phyloP scores from a whole-genome alignment of 30 jellyfish, hydroid and myxozoan genomes.

The Mastigias papua region DNA sequence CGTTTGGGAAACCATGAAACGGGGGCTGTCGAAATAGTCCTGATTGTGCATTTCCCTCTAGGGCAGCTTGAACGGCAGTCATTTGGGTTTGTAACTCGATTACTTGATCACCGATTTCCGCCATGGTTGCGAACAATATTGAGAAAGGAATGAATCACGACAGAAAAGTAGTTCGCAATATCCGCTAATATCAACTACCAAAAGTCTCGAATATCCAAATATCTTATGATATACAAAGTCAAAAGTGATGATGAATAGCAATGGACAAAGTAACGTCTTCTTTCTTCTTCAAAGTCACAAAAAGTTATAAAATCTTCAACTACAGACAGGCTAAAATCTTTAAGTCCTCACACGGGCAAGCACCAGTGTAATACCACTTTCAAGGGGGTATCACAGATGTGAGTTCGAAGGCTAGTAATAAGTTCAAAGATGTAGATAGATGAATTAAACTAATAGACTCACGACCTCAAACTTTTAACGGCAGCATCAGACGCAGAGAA shows the following conservation, averaged over 20 bases:
- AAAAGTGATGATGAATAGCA: background rate
- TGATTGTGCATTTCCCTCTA: constrained; percentile 20
- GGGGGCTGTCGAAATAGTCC: background rate
- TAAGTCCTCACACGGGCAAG: background rate
- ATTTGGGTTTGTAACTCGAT: constrained; percentile 7
- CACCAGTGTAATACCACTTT: background rate
- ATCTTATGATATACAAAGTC: background rate
- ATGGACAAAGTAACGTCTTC: background rate
- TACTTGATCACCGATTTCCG: constrained; percentile 5
- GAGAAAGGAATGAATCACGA: background rate
- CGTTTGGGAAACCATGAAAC: constrained; percentile 8
- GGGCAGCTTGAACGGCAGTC: constrained; percentile 31
- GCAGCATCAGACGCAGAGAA: background rate
- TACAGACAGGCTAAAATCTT: background rate
- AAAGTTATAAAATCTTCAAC: background rate
- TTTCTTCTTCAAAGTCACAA: background rate
- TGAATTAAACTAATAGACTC: background rate
- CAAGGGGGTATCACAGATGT: background rate
- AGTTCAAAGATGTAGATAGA: background rate
- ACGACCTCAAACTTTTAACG: background rate
- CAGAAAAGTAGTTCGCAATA: background rate
- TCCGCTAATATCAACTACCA: background rate
- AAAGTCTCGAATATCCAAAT: background rate
- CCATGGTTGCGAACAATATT: background rate
- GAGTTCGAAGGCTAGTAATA: background rate